phyloP scores from a whole-genome alignment of 2,113 vertebrate species.

The Lethenteron camtschaticum region DNA sequence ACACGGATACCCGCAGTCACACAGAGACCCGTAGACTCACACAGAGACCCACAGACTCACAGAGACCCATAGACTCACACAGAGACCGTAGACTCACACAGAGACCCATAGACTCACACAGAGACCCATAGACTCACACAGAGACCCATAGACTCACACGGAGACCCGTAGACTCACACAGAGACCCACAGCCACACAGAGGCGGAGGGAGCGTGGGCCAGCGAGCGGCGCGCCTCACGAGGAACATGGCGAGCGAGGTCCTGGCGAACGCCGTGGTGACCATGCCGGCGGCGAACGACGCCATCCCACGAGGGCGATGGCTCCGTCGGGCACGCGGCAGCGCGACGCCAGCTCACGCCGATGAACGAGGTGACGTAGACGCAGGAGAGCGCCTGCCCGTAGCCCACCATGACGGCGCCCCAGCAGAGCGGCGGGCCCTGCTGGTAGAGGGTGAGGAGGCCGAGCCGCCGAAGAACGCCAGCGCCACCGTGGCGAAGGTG shows the following conservation, averaged over 20 bases:
- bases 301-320: constrained; percentile 42
- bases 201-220: too few relatives aligned
- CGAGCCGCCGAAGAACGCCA: constrained; percentile 29
- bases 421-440: constrained; percentile 70
- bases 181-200: too few relatives aligned
- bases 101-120: too few relatives aligned
- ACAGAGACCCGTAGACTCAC: too few relatives aligned
- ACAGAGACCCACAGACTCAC: too few relatives aligned
- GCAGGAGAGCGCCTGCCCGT: constrained; percentile 37
- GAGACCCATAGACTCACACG: too few relatives aligned
- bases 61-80: too few relatives aligned
- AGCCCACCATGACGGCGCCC: constrained; percentile 66
- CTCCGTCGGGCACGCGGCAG: constrained; percentile 31
- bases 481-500: constrained; percentile 32
- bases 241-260: constrained; percentile 59
- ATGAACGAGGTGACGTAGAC: constrained; percentile 52
- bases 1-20: too few relatives aligned
- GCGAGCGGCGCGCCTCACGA: constrained; percentile 29
- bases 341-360: constrained; percentile 43
- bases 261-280: constrained; percentile 38
- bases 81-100: too few relatives aligned
- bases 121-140: too few relatives aligned
- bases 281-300: constrained; percentile 39
- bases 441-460: constrained; percentile 49
- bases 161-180: too few relatives aligned